Conservation (phyloP, 2,797 vertebrate genomes). For the Cyclopterus lumpus region DNA sequence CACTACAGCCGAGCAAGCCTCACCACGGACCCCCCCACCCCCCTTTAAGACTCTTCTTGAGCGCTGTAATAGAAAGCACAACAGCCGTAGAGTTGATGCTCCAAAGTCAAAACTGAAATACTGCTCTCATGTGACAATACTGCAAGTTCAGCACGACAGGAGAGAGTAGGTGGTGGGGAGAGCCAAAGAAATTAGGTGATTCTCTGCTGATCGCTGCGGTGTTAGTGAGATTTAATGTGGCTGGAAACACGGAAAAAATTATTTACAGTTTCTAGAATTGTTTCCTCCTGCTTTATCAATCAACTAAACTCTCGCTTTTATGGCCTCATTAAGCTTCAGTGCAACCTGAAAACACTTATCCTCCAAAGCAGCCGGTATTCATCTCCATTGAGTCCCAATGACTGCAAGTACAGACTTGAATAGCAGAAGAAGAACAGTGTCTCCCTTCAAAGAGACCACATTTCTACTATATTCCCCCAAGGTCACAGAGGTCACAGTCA, state of each 20-base stretch:
- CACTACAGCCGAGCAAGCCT: background rate
- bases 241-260: background rate
- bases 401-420: background rate
- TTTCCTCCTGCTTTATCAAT: background rate
- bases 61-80: slow-evolving; percentile 23
- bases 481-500: background rate
- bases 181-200: background rate
- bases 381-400: background rate
- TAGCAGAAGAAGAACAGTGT: background rate
- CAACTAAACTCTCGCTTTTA: background rate
- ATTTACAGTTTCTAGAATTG: background rate
- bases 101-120: slow-evolving; percentile 37
- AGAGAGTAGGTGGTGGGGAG: background rate
- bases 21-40: background rate
- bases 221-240: background rate
- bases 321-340: background rate
- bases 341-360: background rate
- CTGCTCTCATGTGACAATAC: background rate
- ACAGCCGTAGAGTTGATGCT: background rate
- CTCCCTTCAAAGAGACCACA: background rate
- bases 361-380: background rate
- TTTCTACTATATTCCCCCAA: too few species aligned
- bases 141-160: slow-evolving; percentile 24
- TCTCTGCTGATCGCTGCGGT: background rate
- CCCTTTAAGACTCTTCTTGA: background rate